Conservation (phyloP, 2,888 invertebrate genomes). For the Tetragonula carbonaria region DNA sequence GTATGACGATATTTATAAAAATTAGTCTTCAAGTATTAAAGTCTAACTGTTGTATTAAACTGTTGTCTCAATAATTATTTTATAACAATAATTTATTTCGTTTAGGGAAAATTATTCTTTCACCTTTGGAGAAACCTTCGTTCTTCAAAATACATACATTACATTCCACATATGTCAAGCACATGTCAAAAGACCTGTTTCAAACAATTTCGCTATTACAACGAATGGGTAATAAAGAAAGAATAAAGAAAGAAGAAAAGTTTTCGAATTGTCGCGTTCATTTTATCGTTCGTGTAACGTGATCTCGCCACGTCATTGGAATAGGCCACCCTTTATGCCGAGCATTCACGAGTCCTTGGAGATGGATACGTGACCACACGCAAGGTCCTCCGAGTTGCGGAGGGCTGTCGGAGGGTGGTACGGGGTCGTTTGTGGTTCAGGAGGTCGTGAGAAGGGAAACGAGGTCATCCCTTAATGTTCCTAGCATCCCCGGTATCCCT, state of each 20-base stretch:
- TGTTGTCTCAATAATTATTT: too few relatives aligned
- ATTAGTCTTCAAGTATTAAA: too few relatives aligned
- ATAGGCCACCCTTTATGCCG: constrained; percentile 25
- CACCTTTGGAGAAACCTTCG: background rate
- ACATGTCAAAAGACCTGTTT: background rate
- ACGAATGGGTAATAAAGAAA: background rate
- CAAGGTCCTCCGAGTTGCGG: constrained; percentile 62
- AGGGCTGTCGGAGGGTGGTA: constrained; percentile 52
- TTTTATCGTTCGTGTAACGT: background rate
- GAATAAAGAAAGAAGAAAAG: background rate
- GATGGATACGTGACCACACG: constrained; percentile 68
- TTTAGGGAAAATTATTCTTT: background rate
- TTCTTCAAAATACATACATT: background rate
- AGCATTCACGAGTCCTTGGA: constrained; percentile 46
- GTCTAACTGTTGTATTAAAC: too few relatives aligned
- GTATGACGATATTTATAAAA: too few relatives aligned
- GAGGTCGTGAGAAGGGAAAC: constrained; percentile 81
- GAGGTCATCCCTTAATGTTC: constrained; percentile 77
- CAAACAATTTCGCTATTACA: background rate
- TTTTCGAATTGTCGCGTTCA: background rate
- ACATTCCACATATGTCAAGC: background rate
- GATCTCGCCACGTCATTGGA: constrained; percentile 9
- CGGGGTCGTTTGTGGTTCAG: constrained; percentile 62
- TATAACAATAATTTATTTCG: too few relatives aligned
- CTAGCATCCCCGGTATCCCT: constrained; percentile 29